Evolutionary conservation across 2,888 invertebrate species (phyloP).

Genomic region (Volucella inanis): DNA sequence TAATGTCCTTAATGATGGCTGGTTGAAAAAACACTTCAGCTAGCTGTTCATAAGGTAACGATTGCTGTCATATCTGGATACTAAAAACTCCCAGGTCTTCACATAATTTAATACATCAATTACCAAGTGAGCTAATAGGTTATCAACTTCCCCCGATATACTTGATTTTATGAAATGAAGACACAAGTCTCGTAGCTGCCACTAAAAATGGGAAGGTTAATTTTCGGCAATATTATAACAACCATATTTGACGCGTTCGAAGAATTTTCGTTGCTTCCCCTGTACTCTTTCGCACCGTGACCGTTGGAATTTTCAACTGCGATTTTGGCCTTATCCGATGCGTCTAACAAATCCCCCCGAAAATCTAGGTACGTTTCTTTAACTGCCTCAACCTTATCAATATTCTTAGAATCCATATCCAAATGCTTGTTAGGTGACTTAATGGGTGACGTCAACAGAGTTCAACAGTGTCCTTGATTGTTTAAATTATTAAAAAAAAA

Average conservation of each 20-base stretch:
- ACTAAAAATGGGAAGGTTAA: constrained; percentile 5
- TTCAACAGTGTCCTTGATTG: no score
- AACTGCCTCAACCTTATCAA: no score
- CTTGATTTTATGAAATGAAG: constrained; percentile 16
- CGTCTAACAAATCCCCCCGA: no score
- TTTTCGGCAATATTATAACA: constrained; percentile 4
- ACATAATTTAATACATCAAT: constrained; percentile 9
- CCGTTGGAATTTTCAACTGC: no score
- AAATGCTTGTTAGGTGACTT: no score
- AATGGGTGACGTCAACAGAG: no score
- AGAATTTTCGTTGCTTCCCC: no score
- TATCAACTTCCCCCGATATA: constrained; percentile 18
- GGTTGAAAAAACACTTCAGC: constrained; percentile 21
- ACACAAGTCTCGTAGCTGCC: constrained; percentile 13
- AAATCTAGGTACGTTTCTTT: no score
- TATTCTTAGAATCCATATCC: no score
- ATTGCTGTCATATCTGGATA: constrained; percentile 16
- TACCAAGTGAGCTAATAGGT: constrained; percentile 3
- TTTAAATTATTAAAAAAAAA: no score
- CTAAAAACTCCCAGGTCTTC: constrained; percentile 13
- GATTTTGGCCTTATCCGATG: no score
- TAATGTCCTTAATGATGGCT: constrained; percentile 3
- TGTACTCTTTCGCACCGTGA: no score
- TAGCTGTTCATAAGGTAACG: constrained; percentile 13
- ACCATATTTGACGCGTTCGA: background rate